phyloP scores from a whole-genome alignment of 2,113 vertebrate genomes.

The Setophaga kirtlandii region DNA sequence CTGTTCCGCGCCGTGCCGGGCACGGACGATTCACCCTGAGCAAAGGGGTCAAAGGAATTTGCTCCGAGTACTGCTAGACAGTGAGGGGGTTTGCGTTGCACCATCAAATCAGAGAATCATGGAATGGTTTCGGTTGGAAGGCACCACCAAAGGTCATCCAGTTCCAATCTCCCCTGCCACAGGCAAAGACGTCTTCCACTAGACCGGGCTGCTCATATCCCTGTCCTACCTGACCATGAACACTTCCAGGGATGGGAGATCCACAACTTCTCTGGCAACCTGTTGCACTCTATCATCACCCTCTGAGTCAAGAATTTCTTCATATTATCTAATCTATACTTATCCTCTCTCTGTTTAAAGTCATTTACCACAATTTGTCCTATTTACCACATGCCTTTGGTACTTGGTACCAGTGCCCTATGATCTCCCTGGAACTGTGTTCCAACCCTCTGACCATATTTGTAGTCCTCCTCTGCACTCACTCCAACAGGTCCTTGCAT shows the following conservation, averaged over 20 bases:
- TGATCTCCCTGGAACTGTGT: not conserved
- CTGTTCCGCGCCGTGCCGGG: not conserved
- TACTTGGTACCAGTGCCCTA: not conserved
- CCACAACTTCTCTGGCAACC: not conserved
- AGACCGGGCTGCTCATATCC: not conserved
- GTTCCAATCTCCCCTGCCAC: not conserved
- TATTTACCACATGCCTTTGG: not conserved
- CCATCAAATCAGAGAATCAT: not conserved
- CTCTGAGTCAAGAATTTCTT: not conserved
- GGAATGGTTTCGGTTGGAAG: not conserved
- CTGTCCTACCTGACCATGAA: not conserved
- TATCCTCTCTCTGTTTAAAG: not conserved
- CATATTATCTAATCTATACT: not conserved
- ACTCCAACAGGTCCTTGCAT: not conserved
- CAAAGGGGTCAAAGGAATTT: not conserved
- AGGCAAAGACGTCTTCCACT: not conserved
- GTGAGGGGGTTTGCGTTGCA: rapidly evolving
- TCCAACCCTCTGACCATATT: not conserved
- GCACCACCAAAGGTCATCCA: not conserved
- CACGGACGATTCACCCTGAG: rapidly evolving
- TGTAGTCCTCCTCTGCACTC: not conserved
- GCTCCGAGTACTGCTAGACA: not conserved
- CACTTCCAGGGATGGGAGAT: not conserved
- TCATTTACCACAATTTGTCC: not conserved
- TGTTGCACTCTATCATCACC: not conserved